A percentile compares a stretch with the other conserved stretches of the same genome.
Evolutionary conservation across 2,888 invertebrate species (phyloP).

Genomic region (Amblyjoppa proteus): DNA sequence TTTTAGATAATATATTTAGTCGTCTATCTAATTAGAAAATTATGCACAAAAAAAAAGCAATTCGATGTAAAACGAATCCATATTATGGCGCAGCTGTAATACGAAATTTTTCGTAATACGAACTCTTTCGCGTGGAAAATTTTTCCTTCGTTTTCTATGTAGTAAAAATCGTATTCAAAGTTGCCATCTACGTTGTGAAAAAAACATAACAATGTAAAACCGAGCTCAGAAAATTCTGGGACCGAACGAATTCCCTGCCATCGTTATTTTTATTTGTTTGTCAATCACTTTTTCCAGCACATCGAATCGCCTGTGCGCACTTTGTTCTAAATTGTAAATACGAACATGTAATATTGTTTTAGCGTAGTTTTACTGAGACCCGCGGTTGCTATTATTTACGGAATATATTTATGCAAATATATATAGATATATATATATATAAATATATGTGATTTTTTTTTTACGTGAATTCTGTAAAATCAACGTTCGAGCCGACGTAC

Average conservation of each 20-base stretch:
- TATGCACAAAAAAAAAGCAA: not conserved
- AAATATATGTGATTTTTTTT: not conserved
- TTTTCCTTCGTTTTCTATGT: slow-evolving; percentile 1
- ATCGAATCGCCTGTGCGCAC: slow-evolving; percentile 12
- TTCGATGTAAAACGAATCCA: not conserved
- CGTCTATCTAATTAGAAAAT: slow-evolving; percentile 35
- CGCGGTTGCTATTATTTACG: slow-evolving; percentile 56
- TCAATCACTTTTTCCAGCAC: not conserved
- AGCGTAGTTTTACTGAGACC: slow-evolving; percentile 57
- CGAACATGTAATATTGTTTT: slow-evolving; percentile 68
- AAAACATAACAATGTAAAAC: slow-evolving; percentile 1
- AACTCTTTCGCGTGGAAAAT: not conserved
- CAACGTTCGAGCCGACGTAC: slow-evolving; percentile 4
- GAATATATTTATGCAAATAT: slow-evolving; percentile 40
- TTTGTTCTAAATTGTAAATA: slow-evolving; percentile 70
- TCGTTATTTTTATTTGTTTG: slow-evolving; percentile 32
- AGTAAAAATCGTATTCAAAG: slow-evolving; percentile 41
- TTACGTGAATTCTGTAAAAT: slow-evolving; percentile 21
- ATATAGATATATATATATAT: slow-evolving; percentile 25
- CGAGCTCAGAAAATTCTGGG: slow-evolving; percentile 24
- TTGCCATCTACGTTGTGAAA: slow-evolving; percentile 52
- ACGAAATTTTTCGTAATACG: not conserved
- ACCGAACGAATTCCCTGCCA: slow-evolving; percentile 27
- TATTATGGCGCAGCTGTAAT: slow-evolving; percentile 12
- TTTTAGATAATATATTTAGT: slow-evolving; percentile 48